These are phyloP conservation scores for Arenicola marina DNA, from an alignment of 2,888 invertebrate genomes.

Conservation along the genomic window DNA sequence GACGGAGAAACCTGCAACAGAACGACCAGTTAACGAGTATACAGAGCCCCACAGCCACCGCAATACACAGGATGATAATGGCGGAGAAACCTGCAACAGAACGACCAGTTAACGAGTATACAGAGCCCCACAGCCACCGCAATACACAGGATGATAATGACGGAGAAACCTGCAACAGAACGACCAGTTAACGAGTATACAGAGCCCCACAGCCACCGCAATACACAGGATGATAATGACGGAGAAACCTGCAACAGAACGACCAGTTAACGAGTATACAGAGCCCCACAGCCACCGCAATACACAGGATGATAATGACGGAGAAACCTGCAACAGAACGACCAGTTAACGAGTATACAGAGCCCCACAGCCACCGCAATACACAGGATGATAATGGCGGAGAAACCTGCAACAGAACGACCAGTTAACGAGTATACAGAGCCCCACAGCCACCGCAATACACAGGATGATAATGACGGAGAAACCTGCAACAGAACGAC, in stretches of 20 bases:
- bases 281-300: conserved; percentile 29
- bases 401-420: conserved; percentile 11
- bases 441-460: conserved; percentile 28
- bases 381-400: conserved; percentile 26
- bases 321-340: conserved; percentile 16
- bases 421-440: no score
- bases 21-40: no score
- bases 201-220: conserved; percentile 27
- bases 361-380: conserved; percentile 30
- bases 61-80: conserved; percentile 28
- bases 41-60: conserved; percentile 26
- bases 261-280: no score
- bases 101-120: no score
- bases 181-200: no score
- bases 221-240: conserved; percentile 29
- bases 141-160: conserved; percentile 28
- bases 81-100: conserved; percentile 20
- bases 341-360: no score
- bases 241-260: conserved; percentile 16
- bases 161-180: conserved; percentile 18
- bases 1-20: conserved; percentile 21
- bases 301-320: conserved; percentile 27
- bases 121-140: conserved; percentile 28
- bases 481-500: conserved; percentile 9
- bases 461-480: conserved; percentile 28